Evolutionary conservation across 2,888 invertebrate species (phyloP).

Genomic region (Poecilus cupreus): DNA sequence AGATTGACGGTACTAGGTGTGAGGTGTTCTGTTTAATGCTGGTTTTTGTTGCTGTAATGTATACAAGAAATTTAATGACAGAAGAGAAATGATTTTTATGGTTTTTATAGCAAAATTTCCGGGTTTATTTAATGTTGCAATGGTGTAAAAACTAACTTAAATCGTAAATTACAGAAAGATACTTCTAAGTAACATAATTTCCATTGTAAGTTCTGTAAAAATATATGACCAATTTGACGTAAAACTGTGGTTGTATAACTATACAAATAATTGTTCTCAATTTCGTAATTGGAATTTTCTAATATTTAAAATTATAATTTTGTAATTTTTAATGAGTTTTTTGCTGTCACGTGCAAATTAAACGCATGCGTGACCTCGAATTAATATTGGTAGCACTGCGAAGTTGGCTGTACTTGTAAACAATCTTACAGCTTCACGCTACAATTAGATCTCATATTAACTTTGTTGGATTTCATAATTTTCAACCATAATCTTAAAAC

Average conservation of each 20-base stretch:
- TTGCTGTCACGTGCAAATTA: slow-evolving; percentile 31
- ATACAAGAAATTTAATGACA: slow-evolving; percentile 31
- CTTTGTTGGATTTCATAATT: background rate
- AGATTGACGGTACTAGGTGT: slow-evolving; percentile 14
- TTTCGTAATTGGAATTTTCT: slow-evolving; percentile 11
- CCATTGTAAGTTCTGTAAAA: background rate
- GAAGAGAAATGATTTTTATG: background rate
- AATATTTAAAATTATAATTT: slow-evolving; percentile 23
- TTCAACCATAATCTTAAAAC: too few relatives aligned
- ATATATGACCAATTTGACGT: background rate
- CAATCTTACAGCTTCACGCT: slow-evolving; percentile 23
- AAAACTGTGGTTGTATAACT: background rate
- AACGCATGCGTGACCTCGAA: slow-evolving; percentile 28
- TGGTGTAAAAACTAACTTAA: background rate
- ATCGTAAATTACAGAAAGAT: background rate
- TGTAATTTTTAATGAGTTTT: slow-evolving; percentile 33
- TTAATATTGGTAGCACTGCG: slow-evolving; percentile 20
- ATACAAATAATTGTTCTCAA: background rate
- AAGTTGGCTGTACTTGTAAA: slow-evolving; percentile 16
- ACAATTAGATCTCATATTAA: slow-evolving; percentile 14
- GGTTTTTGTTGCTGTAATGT: background rate
- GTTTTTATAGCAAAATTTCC: slow-evolving; percentile 2
- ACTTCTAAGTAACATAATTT: background rate
- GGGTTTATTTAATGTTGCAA: too few relatives aligned
- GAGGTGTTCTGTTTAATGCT: slow-evolving; percentile 6